phyloP scores from a whole-genome alignment of 2,888 invertebrate species.

The Drosophila hamatofila region DNA sequence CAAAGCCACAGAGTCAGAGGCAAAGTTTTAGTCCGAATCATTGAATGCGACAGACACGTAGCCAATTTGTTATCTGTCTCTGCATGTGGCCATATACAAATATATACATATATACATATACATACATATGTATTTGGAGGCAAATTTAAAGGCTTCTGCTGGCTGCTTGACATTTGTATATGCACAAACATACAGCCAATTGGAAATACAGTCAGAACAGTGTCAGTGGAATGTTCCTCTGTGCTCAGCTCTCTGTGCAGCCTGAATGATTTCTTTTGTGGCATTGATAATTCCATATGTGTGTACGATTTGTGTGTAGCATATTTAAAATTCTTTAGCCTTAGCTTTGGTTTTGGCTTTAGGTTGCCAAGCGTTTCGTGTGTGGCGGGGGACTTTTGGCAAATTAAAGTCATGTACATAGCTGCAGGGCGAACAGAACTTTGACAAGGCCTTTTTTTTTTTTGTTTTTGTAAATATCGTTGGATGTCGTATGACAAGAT shows the following conservation, averaged over 20 bases:
- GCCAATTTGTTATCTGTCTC: constrained; percentile 59
- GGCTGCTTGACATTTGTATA: constrained; percentile 66
- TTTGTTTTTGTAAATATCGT: constrained; percentile 28
- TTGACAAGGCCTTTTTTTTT: constrained; percentile 39
- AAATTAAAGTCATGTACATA: constrained; percentile 71
- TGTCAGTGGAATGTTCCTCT: constrained; percentile 39
- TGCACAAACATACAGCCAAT: constrained; percentile 23
- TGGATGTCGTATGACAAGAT: constrained; percentile 50
- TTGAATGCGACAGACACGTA: constrained; percentile 50
- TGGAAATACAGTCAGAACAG: constrained; percentile 52
- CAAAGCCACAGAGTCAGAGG: constrained; percentile 44
- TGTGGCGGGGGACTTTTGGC: constrained; percentile 49
- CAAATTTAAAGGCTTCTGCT: constrained; percentile 46
- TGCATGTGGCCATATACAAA: background rate
- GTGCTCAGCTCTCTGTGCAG: constrained; percentile 52
- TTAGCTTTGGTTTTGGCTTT: constrained; percentile 11
- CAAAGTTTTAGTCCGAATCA: constrained; percentile 5
- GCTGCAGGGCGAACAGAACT: constrained; percentile 47
- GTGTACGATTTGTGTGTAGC: constrained; percentile 19
- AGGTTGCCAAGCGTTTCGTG: constrained; percentile 3
- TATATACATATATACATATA: constrained; percentile 7
- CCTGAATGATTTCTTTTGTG: constrained; percentile 73
- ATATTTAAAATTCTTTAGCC: constrained; percentile 56
- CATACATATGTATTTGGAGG: constrained; percentile 21
- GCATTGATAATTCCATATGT: constrained; percentile 64